phyloP scores from a whole-genome alignment of 1,140 invertebrate species.

The Drosophila mojavensis region DNA sequence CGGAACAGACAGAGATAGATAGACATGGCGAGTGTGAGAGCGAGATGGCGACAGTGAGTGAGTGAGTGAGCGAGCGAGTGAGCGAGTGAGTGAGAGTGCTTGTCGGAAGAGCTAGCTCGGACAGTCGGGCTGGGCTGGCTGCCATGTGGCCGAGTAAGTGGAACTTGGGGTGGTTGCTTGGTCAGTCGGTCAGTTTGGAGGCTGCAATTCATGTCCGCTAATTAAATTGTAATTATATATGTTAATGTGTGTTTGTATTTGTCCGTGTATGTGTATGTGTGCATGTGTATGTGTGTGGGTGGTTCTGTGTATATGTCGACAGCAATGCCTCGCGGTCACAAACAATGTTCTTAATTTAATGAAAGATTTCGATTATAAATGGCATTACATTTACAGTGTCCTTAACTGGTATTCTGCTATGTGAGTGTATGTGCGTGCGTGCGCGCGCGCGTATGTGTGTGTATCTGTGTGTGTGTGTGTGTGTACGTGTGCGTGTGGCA shows the following conservation, averaged over 20 bases:
- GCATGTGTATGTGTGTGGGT: neutral
- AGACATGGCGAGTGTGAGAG: neutral
- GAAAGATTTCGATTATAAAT: conserved; percentile 81
- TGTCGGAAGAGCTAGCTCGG: conserved; percentile 2
- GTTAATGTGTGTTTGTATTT: conserved; percentile 68
- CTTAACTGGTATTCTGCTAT: conserved; percentile 18
- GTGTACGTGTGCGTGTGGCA: conserved; percentile 1
- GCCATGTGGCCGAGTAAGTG: conserved; percentile 3
- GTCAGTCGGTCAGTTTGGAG: conserved; percentile 45
- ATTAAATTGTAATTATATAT: conserved; percentile 82
- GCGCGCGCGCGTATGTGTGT: too few relatives aligned
- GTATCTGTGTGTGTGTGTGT: neutral
- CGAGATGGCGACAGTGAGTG: neutral
- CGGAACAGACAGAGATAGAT: neutral
- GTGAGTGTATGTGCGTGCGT: neutral
- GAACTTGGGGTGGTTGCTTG: conserved; percentile 22
- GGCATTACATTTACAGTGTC: conserved; percentile 65
- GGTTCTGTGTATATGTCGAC: conserved; percentile 6
- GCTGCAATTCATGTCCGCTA: conserved; percentile 78
- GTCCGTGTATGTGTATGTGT: conserved; percentile 12
- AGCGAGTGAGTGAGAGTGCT: neutral
- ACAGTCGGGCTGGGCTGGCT: conserved; percentile 2
- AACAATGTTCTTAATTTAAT: conserved; percentile 80
- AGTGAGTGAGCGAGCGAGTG: too few relatives aligned
- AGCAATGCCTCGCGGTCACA: conserved; percentile 46